phyloP scores from a whole-genome alignment of 2,888 invertebrate genomes.

The Trichacis sp. region DNA sequence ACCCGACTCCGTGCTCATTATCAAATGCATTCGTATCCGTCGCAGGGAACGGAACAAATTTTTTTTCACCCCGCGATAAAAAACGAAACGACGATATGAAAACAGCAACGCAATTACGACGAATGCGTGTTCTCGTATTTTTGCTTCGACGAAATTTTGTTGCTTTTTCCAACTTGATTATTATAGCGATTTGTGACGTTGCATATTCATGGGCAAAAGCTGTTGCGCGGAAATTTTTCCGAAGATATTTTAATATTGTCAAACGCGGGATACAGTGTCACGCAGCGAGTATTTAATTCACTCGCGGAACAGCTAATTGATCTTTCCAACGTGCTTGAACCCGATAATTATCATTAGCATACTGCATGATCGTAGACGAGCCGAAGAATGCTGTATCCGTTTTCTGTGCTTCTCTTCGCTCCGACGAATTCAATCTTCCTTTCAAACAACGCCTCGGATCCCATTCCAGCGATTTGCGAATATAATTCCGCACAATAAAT shows the following conservation, averaged over 20 bases:
- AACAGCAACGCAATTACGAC: neutral
- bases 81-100: too few species aligned
- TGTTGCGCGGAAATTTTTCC: slow-evolving; percentile 28
- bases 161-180: slow-evolving; percentile 31
- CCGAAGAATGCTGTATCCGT: slow-evolving; percentile 40
- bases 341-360: slow-evolving; percentile 64
- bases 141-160: neutral
- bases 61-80: too few species aligned
- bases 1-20: neutral
- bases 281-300: slow-evolving; percentile 19
- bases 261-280: slow-evolving; percentile 22
- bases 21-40: neutral
- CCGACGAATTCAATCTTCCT: neutral
- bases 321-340: slow-evolving; percentile 66
- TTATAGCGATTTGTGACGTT: slow-evolving; percentile 22
- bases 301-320: slow-evolving; percentile 58
- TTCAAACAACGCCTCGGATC: neutral
- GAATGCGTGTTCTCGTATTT: neutral
- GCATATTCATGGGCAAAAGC: slow-evolving; percentile 38
- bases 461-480: neutral
- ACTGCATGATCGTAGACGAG: slow-evolving; percentile 49
- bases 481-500: neutral
- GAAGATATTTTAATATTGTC: slow-evolving; percentile 14
- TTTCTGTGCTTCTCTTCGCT: slow-evolving; percentile 20
- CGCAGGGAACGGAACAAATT: neutral